Evolutionary conservation across 2,797 vertebrate genomes (phyloP), one percentile per base, ranked within the genome.

Genomic region (Prionace glauca): DNA sequence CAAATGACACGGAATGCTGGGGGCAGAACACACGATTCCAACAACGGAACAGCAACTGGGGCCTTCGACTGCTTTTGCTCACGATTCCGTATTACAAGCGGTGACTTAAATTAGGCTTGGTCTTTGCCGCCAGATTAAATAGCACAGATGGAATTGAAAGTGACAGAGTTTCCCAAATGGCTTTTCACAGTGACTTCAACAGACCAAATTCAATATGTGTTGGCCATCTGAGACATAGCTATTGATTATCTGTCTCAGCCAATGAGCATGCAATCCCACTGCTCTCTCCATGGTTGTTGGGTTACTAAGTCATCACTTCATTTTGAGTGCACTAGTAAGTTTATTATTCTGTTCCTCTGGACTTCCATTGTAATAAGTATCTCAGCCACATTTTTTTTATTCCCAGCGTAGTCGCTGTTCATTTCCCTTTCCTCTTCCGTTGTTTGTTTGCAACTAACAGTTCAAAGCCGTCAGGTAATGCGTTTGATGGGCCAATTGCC

Each of bases 141-240:
- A 96, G 97, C 97, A 96, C 96, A 97, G 97, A 98, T 97, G 97
- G 97, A 98, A 98, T 97, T 97, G 97, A 97, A 98, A 97, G 97
- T 97, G 97, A 98, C 98, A 98, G 96, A 97, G 97, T 98, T 97
- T 97, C 98, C 97, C 97, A 96, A 92, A 97, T 96, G 97, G 98
- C 98, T 98, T 96, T 98, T 98, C 98, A 98, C 98, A 97, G 97
- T 98, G 98, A 98, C 98, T 98, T 98, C 97, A 97, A 96, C 97
- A 98, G 98, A 97, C 97, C 96, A 95, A 97, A 98, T 98, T 99
- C 98, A 97, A 99, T 99, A 98, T 97, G 97, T 97, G 96, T 97
- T 97, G 97, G 97, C 96, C 98, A 97, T 97, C 97, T 95, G 97
- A 98, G 97, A 97, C 97, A 96, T 96, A 94, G 95, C 95, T 97